These are phyloP conservation scores for Riptortus pedestris DNA, from an alignment of 1,140 invertebrate species.

Conservation along the genomic window DNA sequence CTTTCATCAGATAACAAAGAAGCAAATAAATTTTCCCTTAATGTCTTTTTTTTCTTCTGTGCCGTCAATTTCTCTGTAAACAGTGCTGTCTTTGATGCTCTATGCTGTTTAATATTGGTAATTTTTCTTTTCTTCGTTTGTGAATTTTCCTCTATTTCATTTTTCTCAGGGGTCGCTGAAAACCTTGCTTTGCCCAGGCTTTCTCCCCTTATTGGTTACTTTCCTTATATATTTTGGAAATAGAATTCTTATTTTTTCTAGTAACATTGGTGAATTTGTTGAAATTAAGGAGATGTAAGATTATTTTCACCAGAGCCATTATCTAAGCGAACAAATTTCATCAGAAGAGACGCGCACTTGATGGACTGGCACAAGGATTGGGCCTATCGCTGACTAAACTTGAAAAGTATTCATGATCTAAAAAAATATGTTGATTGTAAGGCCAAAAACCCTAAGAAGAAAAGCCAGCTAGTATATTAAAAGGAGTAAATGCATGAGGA, in stretches of 20 bases:
- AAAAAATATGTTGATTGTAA: background rate
- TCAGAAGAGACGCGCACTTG: too few relatives aligned
- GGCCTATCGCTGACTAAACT: background rate
- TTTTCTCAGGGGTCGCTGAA: background rate
- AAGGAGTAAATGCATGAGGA: conserved; percentile 21
- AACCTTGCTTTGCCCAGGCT: background rate
- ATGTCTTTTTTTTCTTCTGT: background rate
- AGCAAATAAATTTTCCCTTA: background rate
- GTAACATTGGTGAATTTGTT: background rate
- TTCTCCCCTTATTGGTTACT: background rate
- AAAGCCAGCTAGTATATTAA: background rate
- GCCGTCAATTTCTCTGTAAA: background rate
- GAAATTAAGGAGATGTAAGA: background rate
- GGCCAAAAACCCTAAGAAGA: background rate
- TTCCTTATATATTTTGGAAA: background rate
- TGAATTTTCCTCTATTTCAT: background rate
- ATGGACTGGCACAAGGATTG: background rate
- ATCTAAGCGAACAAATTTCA: too few relatives aligned
- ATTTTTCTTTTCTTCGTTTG: background rate
- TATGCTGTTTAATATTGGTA: background rate
- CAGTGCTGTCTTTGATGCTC: background rate
- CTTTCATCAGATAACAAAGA: background rate
- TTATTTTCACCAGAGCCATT: background rate
- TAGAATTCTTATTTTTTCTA: background rate
- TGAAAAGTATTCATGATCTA: background rate